Evolutionary conservation across 2,888 invertebrate species (phyloP), one percentile per base, ranked within the genome.

Genomic region (Palloptera scutellata): DNA sequence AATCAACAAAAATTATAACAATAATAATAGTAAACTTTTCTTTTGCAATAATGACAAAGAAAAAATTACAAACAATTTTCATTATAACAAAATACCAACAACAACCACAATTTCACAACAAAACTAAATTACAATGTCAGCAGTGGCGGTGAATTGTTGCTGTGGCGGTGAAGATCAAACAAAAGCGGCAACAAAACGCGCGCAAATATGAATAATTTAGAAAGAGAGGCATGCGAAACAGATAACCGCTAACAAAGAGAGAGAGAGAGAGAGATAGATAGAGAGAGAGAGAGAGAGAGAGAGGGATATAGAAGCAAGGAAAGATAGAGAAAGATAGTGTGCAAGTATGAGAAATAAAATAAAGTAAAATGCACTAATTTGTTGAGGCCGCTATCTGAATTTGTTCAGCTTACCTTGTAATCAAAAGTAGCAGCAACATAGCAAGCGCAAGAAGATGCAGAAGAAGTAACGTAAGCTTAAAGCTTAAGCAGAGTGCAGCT

Each of bases 51-150:
- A 30, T 30, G 30, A 30, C 30, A 30, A 30, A 30, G 30, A 30
- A 30, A 30, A 30, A 30, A 30, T 30, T 30, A 30, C 30, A 30
- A 30, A 30, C 30, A 30, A 30, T 30, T 30, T 2, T 30, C 30
- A 30, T 30, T 30, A 30, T 30, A 30, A 30, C 30, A 30, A 30
- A 30, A 30, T 30, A 30, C 2, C 6, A 30, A 30, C 30, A 30
- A 30, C 30, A 30, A 30, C 30, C 2, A 30, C 2, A 30, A 30
- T 30, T 30, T 30, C 30, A 30, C n/a, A 59, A 61, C 42, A 42
- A 48, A 66, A 66, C 45, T 13, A 61, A 66, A 61, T 45, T 61
- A 54, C 66, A 66, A 61, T 61, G 66, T 54, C 66, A 66, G 61
- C 61, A 51, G 20, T 20, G 61, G 54, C 54, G 2, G 30, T 30